These are phyloP conservation scores for Bothrops jararaca DNA, from an alignment of 2,113 vertebrate species.

Conservation along the genomic window DNA sequence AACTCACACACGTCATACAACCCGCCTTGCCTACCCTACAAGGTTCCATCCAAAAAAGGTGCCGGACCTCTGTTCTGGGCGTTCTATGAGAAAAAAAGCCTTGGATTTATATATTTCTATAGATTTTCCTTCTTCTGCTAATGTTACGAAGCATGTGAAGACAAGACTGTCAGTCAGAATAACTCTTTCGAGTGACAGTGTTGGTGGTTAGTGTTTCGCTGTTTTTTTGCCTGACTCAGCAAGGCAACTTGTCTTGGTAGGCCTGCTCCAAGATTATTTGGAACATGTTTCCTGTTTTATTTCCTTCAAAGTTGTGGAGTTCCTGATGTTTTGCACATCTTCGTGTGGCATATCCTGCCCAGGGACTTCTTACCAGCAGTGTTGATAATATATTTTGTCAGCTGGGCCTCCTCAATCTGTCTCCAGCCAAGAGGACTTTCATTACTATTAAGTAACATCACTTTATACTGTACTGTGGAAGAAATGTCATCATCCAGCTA, in stretches of 20 bases:
- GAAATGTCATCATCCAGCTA: neutral
- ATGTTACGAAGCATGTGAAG: constrained; percentile 21
- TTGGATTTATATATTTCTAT: neutral
- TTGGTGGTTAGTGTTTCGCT: neutral
- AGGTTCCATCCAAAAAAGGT: too few relatives aligned
- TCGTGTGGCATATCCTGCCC: constrained; percentile 54
- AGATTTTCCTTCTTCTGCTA: neutral
- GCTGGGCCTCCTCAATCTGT: constrained; percentile 30
- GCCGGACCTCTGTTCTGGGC: too few relatives aligned
- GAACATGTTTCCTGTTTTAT: constrained; percentile 71
- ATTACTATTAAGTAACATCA: neutral
- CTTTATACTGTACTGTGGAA: constrained; percentile 24
- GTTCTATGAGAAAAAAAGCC: too few relatives aligned
- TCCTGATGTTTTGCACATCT: constrained; percentile 65
- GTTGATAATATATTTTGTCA: constrained; percentile 53
- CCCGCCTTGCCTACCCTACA: too few relatives aligned
- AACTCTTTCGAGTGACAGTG: constrained; percentile 33
- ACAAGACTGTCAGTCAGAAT: constrained; percentile 30
- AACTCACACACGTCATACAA: too few relatives aligned
- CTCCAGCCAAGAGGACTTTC: neutral
- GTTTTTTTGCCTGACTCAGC: constrained; percentile 38
- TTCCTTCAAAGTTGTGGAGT: constrained; percentile 52
- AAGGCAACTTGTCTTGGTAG: constrained; percentile 29
- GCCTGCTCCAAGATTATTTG: constrained; percentile 60
- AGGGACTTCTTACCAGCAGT: constrained; percentile 29